These are phyloP conservation scores for Leptinotarsa lineolata DNA, from an alignment of 1,140 invertebrate species.

Conservation along the genomic window DNA sequence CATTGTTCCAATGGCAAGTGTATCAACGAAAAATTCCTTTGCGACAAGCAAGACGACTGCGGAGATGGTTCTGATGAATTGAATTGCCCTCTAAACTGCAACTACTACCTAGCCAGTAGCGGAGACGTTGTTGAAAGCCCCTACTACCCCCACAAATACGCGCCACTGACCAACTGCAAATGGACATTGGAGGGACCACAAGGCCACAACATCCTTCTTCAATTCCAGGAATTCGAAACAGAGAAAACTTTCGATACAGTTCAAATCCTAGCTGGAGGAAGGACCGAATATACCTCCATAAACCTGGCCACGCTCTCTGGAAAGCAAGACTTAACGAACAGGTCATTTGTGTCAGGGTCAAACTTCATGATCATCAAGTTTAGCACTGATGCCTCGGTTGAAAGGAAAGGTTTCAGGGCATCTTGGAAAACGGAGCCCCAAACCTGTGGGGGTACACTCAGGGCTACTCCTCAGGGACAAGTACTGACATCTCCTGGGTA, in stretches of 20 bases:
- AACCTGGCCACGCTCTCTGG: conserved; percentile 91
- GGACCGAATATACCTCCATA: conserved; percentile 91
- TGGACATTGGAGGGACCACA: conserved; percentile 97
- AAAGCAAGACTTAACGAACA: conserved; percentile 78
- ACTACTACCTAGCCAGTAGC: conserved; percentile 90
- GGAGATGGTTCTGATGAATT: conserved; percentile 91
- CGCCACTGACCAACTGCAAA: conserved; percentile 87
- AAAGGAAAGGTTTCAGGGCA: conserved; percentile 91
- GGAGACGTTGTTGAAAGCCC: conserved; percentile 94
- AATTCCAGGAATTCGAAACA: conserved; percentile 96
- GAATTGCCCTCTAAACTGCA: conserved; percentile 84
- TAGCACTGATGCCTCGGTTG: conserved; percentile 89
- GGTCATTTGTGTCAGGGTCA: conserved; percentile 89
- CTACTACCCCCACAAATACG: conserved; percentile 92
- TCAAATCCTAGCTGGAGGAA: conserved; percentile 91
- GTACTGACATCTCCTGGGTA: conserved; percentile 87
- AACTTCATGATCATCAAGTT: conserved; percentile 99
- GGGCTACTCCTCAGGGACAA: conserved; percentile 82
- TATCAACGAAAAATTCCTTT: conserved; percentile 86
- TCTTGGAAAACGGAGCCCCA: conserved; percentile 94
- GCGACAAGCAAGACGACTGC: conserved; percentile 92
- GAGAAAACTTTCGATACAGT: conserved; percentile 96
- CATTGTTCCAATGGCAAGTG: conserved; percentile 92
- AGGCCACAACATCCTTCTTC: conserved; percentile 89
- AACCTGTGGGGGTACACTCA: conserved; percentile 81